Percentiles rank a stretch among this genome's conserved stretches.
These are phyloP conservation scores for Hirudinaria manillensis DNA, from an alignment of 2,888 invertebrate species.

Conservation along the genomic window DNA sequence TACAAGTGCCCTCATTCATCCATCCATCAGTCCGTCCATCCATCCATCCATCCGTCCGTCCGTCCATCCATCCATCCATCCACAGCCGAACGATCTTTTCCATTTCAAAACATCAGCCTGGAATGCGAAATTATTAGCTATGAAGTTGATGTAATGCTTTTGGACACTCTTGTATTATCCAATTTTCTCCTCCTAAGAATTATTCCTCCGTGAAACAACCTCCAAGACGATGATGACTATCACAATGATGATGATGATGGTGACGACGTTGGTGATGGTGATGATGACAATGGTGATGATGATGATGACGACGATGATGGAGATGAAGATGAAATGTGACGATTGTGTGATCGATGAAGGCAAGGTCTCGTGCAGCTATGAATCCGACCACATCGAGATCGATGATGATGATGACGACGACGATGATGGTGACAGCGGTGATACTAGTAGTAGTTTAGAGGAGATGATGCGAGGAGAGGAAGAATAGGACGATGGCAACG, in stretches of 20 bases:
- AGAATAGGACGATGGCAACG: background rate
- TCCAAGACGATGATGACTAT: background rate
- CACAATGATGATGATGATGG: background rate
- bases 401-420: constrained; percentile 6
- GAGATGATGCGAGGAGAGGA: constrained; percentile 6
- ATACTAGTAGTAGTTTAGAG: background rate
- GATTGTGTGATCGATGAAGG: too few species aligned
- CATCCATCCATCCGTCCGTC: too few species aligned
- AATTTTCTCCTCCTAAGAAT: constrained; percentile 5
- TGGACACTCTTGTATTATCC: constrained; percentile 5
- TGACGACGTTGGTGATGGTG: background rate
- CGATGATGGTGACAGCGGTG: background rate
- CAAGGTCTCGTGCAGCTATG: background rate
- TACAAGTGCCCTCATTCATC: too few species aligned
- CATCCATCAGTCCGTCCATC: too few species aligned
- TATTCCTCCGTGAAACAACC: too few species aligned
- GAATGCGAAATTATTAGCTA: constrained; percentile 2
- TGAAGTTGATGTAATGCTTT: constrained; percentile 14
- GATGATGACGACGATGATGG: background rate
- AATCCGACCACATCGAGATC: background rate
- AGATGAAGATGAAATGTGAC: background rate
- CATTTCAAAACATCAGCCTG: too few species aligned
- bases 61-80: too few species aligned
- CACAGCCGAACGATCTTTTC: too few species aligned
- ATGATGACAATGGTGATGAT: background rate